A percentile compares a stretch with the other conserved stretches of the same genome.
phyloP scores from a whole-genome alignment of 2,888 invertebrate species.

The Phaonia tiefii region DNA sequence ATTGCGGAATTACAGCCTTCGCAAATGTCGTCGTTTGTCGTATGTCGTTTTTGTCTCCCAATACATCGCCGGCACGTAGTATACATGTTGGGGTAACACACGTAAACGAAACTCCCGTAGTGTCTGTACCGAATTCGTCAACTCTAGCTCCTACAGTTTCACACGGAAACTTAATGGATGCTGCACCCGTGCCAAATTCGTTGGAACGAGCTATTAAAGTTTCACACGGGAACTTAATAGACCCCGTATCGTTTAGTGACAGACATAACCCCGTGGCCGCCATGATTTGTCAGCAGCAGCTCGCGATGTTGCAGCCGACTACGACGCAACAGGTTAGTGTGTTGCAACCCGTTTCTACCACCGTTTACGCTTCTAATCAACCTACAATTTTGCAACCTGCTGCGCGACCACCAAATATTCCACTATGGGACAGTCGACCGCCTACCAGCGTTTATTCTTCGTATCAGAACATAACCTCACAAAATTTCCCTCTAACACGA shows the following conservation, averaged over 20 bases:
- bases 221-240: not conserved
- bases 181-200: too few relatives aligned
- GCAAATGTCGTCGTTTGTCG: not conserved
- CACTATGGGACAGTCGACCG: too few relatives aligned
- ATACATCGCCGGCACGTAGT: conserved; percentile 2
- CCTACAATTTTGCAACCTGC: conserved; percentile 54
- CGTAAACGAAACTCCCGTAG: not conserved
- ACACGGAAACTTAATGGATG: too few relatives aligned
- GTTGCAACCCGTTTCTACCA: not conserved
- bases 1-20: conserved; percentile 1
- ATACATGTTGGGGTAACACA: not conserved
- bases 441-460: too few relatives aligned
- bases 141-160: too few relatives aligned
- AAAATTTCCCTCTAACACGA: conserved; percentile 45
- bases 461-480: conserved; percentile 46
- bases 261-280: too few relatives aligned
- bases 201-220: not conserved
- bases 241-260: too few relatives aligned
- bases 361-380: conserved; percentile 10
- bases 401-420: conserved; percentile 22
- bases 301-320: too few relatives aligned
- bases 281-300: not conserved
- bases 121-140: too few relatives aligned
- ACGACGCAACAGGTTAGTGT: too few relatives aligned
- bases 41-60: too few relatives aligned